Percentiles rank a stretch among this genome's conserved stretches.
These are phyloP conservation scores for Lepidurus arcticus DNA, from an alignment of 1,140 invertebrate species.

Conservation along the genomic window DNA sequence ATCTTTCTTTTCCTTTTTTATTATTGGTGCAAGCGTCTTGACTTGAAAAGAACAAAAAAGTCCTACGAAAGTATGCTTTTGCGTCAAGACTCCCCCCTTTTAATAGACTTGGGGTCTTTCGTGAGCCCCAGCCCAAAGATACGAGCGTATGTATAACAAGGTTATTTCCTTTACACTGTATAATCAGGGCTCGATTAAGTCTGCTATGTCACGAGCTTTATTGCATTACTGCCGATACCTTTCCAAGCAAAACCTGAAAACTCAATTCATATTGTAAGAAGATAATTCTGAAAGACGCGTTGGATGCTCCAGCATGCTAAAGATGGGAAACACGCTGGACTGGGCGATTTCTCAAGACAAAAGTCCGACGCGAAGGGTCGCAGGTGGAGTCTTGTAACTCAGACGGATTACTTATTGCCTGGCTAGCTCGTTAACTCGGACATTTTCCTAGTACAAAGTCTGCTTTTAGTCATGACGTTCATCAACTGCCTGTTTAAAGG, in stretches of 20 bases:
- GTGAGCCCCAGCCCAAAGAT: slow-evolving; percentile 7
- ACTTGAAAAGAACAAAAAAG: not conserved
- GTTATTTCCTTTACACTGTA: slow-evolving; percentile 5
- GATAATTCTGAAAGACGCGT: no score
- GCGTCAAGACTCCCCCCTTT: not conserved
- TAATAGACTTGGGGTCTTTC: not conserved
- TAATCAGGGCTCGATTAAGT: slow-evolving; percentile 10
- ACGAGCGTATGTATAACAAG: slow-evolving; percentile 22
- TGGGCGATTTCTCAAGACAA: no score
- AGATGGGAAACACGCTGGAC: no score
- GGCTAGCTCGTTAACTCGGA: not conserved
- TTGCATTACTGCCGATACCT: not conserved
- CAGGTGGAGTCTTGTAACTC: not conserved
- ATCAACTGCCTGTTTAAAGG: slow-evolving; percentile 2
- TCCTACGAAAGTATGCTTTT: not conserved
- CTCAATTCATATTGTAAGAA: not conserved
- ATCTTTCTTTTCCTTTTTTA: slow-evolving; percentile 16
- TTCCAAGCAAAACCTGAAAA: not conserved
- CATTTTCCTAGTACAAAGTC: slow-evolving; percentile 3
- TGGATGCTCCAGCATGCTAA: no score
- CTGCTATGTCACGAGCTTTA: not conserved
- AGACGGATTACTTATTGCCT: slow-evolving; percentile 5
- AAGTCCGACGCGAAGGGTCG: no score
- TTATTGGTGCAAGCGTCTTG: not conserved
- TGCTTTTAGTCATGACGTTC: not conserved